A percentile compares a stretch with the other conserved stretches of the same genome.
Evolutionary conservation across 2,113 vertebrate species (phyloP).

Genomic region (Macaca nemestrina): DNA sequence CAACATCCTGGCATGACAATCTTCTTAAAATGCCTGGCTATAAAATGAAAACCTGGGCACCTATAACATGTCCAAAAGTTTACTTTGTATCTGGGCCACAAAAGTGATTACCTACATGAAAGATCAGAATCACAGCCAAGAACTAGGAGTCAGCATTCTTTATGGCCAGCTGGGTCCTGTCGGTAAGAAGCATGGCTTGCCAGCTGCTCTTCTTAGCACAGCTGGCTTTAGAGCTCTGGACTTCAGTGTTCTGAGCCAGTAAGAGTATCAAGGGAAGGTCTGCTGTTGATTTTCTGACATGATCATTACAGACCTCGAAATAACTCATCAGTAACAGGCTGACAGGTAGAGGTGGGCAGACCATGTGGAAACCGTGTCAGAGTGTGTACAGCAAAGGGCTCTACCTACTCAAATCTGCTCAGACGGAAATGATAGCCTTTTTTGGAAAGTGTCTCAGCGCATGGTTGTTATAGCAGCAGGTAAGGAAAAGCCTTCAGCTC

Average conservation of each 20-base stretch:
- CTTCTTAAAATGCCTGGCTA: conserved; percentile 29
- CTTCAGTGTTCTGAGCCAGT: not conserved
- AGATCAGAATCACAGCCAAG: not conserved
- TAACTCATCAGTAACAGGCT: not conserved
- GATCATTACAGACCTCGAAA: conserved; percentile 54
- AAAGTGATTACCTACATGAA: not conserved
- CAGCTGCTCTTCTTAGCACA: conserved; percentile 20
- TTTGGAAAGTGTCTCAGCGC: not conserved
- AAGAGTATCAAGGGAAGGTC: not conserved
- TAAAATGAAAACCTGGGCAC: conserved; percentile 33
- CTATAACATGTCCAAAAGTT: not conserved
- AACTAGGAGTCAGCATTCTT: not conserved
- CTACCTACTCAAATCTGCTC: conserved; percentile 15
- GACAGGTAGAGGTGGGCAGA: not conserved
- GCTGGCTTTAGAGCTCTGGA: not conserved
- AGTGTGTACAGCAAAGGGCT: not conserved
- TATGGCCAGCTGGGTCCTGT: not conserved
- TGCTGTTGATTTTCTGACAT: conserved; percentile 4
- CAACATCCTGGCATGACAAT: conserved; percentile 16
- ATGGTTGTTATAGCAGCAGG: conserved; percentile 70
- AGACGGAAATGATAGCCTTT: conserved; percentile 31
- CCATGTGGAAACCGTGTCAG: not conserved
- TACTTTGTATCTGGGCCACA: not conserved
- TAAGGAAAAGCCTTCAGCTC: conserved; percentile 66
- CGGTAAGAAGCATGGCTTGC: not conserved